phyloP scores from a whole-genome alignment of 1,140 invertebrate species.

The Mylabris phalerata region DNA sequence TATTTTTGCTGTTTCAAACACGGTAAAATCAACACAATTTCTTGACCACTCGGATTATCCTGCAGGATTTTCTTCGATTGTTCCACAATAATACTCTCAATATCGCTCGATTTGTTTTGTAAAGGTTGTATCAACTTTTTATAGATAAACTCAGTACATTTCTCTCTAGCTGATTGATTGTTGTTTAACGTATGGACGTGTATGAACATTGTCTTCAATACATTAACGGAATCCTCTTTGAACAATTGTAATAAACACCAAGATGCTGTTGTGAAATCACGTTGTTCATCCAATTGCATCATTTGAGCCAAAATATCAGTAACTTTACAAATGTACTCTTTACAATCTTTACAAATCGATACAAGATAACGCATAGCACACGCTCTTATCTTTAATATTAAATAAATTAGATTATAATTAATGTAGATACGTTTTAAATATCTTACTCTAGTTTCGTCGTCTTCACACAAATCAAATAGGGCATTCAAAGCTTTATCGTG shows the following conservation, averaged over 20 bases:
- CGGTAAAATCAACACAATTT: constrained; percentile 86
- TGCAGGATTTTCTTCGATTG: constrained; percentile 60
- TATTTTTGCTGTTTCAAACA: constrained; percentile 73
- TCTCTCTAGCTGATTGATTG: constrained; percentile 72
- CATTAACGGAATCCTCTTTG: constrained; percentile 56
- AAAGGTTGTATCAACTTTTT: constrained; percentile 73
- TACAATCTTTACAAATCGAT: constrained; percentile 75
- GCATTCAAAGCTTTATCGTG: constrained; percentile 84
- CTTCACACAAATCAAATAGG: constrained; percentile 90
- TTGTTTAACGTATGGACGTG: constrained; percentile 73
- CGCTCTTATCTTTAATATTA: constrained; percentile 69
- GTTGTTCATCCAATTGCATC: constrained; percentile 74
- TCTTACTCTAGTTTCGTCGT: constrained; percentile 84
- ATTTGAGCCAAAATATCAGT: constrained; percentile 89
- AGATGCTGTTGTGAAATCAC: constrained; percentile 73
- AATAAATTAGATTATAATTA: neutral
- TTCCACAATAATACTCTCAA: constrained; percentile 76
- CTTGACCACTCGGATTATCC: constrained; percentile 53
- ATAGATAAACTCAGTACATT: constrained; percentile 81
- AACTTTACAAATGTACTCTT: constrained; percentile 77
- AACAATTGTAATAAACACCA: constrained; percentile 56
- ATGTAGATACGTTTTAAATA: neutral
- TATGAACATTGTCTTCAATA: constrained; percentile 77
- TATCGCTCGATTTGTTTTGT: constrained; percentile 74
- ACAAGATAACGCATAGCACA: constrained; percentile 94